Percentiles rank a stretch among this genome's conserved stretches.
Conservation (phyloP, 1,140 invertebrate species). For the Melitaea cinxia region DNA sequence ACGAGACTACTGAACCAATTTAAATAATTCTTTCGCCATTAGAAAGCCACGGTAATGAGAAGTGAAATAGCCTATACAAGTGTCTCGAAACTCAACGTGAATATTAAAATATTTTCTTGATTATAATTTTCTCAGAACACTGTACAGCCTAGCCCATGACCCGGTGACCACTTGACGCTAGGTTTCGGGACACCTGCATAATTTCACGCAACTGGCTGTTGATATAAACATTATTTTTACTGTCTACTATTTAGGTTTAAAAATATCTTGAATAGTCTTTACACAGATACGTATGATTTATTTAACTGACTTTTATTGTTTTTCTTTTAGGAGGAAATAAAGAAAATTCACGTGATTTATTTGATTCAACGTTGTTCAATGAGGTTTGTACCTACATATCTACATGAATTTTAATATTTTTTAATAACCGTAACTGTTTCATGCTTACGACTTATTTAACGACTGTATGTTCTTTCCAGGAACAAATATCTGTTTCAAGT, state of each 20-base stretch:
- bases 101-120: too few relatives aligned
- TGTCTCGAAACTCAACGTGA: constrained; percentile 1
- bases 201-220: neutral
- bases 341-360: constrained; percentile 7
- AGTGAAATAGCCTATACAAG: constrained; percentile 16
- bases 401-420: too few relatives aligned
- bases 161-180: too few relatives aligned
- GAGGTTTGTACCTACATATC: constrained; percentile 11
- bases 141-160: too few relatives aligned
- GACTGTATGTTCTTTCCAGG: neutral
- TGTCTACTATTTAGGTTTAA: too few relatives aligned
- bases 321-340: too few relatives aligned
- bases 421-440: neutral
- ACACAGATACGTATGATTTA: too few relatives aligned
- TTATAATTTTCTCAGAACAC: too few relatives aligned
- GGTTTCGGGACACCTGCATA: too few relatives aligned
- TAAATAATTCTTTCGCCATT: constrained; percentile 11
- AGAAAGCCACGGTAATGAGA: constrained; percentile 8
- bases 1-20: constrained; percentile 12
- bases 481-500: constrained; percentile 17
- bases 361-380: constrained; percentile 16
- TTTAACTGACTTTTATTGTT: too few relatives aligned
- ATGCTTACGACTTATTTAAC: constrained; percentile 1
- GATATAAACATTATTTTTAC: too few relatives aligned
- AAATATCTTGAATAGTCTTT: too few relatives aligned